Evolutionary conservation across 2,888 invertebrate species (phyloP), one percentile per base, ranked within the genome.

Genomic region (Mythimna vitellina): DNA sequence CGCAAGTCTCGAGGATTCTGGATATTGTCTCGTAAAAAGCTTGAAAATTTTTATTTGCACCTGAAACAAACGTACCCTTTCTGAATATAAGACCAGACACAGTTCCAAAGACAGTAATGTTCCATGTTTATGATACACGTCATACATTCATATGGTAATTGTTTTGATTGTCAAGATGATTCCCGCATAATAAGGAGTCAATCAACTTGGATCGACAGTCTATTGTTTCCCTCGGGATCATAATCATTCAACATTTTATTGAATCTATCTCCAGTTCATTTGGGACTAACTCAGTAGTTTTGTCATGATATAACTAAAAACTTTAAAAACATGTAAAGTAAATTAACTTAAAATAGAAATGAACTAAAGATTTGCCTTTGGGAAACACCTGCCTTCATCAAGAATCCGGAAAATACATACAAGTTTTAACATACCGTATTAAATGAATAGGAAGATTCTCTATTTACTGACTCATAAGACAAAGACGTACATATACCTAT

Each of bases 1-100:
- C 83, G 81, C 80, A 78, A 85, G 82, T 80, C 78, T 74, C 56
- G 70, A 73, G 61, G 68, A 80, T 82, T 78, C 73, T 85, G 76
- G 60, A 60, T 76, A 79, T 82, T 76, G 60, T 80, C 68, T 84
- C 63, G 54, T 77, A 54, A 76, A 76, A 70, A 49, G 22, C 20
- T 29, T 72, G 64, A 73, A 69, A 71, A 65, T 61, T 57, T 12
- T 35, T 74, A 62, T 66, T 65, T 49, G 51, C 38, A 62, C 42
- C 62, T 64, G 46, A 60, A 70, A 70, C 67, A 65, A 73, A 70
- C 54, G 14, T 58, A 63, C 69, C 70, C 53, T 68, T 73, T 63
- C 58, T 20, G 9, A 57, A 53, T 63, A 32, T 63, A 65, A 49
- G 62, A 65, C 29, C 58, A 67, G 20, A 49, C n/a, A 49, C 8